Conservation (phyloP, 2,113 vertebrate genomes). For the Cervus canadensis region DNA sequence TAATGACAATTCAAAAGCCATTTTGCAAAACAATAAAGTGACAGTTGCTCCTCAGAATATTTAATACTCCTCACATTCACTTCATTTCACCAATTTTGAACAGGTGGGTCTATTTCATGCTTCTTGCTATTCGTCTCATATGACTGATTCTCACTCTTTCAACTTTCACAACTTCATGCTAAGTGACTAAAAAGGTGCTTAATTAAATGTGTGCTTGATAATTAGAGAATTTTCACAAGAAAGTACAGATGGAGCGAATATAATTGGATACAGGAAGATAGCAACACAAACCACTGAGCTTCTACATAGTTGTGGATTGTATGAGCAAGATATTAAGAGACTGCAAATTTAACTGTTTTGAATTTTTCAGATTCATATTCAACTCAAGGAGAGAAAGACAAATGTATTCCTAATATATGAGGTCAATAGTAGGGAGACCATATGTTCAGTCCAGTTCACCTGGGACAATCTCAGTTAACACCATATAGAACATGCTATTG, state of each 20-base stretch:
- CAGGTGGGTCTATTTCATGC: constrained; percentile 60
- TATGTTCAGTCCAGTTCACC: not conserved
- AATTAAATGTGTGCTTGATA: constrained; percentile 66
- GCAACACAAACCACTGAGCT: not conserved
- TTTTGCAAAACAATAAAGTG: constrained; percentile 63
- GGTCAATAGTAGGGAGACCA: not conserved
- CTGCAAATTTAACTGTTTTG: not conserved
- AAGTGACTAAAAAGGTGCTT: constrained; percentile 68
- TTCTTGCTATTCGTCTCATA: constrained; percentile 59
- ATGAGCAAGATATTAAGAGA: not conserved
- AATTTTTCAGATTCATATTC: not conserved
- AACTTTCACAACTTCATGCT: constrained; percentile 54
- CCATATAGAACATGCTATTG: not conserved
- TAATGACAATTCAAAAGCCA: constrained; percentile 58
- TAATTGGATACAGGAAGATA: constrained; percentile 48
- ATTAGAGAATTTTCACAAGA: constrained; percentile 55
- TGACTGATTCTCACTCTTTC: constrained; percentile 60
- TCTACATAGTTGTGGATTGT: not conserved
- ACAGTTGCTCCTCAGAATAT: constrained; percentile 55
- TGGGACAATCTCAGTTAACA: not conserved
- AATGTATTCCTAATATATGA: not conserved
- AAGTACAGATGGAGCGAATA: constrained; percentile 56
- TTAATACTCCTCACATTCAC: constrained; percentile 45
- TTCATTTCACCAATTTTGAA: constrained; percentile 45
- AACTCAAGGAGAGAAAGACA: not conserved